Conservation (phyloP, 2,797 vertebrate genomes). For the Toxotes lorentzi region DNA sequence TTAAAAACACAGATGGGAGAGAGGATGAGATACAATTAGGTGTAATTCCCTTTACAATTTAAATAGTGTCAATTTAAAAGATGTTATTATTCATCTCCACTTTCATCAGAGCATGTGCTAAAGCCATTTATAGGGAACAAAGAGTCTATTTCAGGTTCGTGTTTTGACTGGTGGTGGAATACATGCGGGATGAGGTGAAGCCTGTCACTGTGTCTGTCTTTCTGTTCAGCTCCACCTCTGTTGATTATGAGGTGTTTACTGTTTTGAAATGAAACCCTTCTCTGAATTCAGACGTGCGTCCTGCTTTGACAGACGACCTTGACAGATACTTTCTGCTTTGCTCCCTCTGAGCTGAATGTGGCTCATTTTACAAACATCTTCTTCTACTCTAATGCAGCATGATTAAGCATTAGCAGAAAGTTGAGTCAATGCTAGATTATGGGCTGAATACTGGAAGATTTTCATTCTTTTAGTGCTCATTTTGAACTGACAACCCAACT, state of each 20-base stretch:
- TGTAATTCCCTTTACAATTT: conserved; percentile 67
- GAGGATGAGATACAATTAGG: conserved; percentile 61
- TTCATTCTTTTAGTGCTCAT: background rate
- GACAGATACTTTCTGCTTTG: conserved; percentile 14
- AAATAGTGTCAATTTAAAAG: conserved; percentile 66
- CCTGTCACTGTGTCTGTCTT: conserved; percentile 39
- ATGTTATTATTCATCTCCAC: conserved; percentile 64
- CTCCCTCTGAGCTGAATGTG: background rate
- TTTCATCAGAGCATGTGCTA: conserved; percentile 64
- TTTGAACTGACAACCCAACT: background rate
- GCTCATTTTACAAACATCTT: conserved; percentile 6
- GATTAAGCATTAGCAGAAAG: background rate
- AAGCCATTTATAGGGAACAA: conserved; percentile 63
- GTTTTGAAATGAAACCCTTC: conserved; percentile 55
- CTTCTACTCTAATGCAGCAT: background rate
- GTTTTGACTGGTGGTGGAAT: conserved; percentile 61
- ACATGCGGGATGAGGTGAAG: conserved; percentile 39
- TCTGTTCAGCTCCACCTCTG: conserved; percentile 14
- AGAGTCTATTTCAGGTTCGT: conserved; percentile 57
- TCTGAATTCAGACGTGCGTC: conserved; percentile 19
- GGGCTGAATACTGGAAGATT: background rate
- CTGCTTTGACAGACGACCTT: conserved; percentile 36
- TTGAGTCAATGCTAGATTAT: background rate
- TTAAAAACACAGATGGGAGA: conserved; percentile 47
- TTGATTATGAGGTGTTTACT: conserved; percentile 39